Conservation (phyloP, 2,797 vertebrate species). For the Anguilla obscura region DNA sequence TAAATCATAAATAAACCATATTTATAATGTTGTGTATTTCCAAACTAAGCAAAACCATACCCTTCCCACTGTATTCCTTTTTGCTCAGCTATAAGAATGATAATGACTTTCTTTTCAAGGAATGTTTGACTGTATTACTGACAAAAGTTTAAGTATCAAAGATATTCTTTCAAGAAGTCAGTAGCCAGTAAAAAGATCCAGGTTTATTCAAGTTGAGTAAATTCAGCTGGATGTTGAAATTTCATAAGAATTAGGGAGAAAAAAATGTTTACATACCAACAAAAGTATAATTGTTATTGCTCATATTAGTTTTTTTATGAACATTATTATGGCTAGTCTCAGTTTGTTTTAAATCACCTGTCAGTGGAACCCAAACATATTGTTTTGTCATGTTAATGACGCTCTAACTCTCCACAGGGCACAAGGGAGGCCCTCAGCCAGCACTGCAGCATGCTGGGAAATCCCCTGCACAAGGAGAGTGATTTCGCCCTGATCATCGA, state of each 20-base stretch:
- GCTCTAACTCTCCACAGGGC: slow-evolving; percentile 68
- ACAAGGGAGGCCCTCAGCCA: slow-evolving; percentile 89
- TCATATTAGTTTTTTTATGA: slow-evolving; percentile 24
- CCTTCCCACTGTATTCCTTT: not conserved
- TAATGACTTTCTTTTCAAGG: not conserved
- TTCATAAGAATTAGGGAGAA: slow-evolving; percentile 29
- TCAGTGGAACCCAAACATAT: not conserved
- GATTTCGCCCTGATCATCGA: slow-evolving; percentile 98
- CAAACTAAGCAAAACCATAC: slow-evolving; percentile 35
- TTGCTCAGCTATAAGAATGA: not conserved
- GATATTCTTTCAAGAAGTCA: slow-evolving; percentile 43
- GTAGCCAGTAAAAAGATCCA: slow-evolving; percentile 50
- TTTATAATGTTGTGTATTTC: slow-evolving; percentile 30
- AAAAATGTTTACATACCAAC: slow-evolving; percentile 14
- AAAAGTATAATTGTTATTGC: not conserved
- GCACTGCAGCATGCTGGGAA: slow-evolving; percentile 89
- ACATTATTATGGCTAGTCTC: not conserved
- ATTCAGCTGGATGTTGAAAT: slow-evolving; percentile 43
- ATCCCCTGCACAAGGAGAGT: slow-evolving; percentile 92
- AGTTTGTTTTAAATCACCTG: not conserved
- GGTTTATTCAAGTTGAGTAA: slow-evolving; percentile 45
- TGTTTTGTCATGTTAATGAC: not conserved
- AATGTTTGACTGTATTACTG: not conserved
- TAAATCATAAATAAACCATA: slow-evolving; percentile 26
- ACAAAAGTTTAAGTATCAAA: slow-evolving; percentile 23